These are phyloP conservation scores for Thalpophila matura DNA, from an alignment of 2,888 invertebrate species.

Conservation along the genomic window DNA sequence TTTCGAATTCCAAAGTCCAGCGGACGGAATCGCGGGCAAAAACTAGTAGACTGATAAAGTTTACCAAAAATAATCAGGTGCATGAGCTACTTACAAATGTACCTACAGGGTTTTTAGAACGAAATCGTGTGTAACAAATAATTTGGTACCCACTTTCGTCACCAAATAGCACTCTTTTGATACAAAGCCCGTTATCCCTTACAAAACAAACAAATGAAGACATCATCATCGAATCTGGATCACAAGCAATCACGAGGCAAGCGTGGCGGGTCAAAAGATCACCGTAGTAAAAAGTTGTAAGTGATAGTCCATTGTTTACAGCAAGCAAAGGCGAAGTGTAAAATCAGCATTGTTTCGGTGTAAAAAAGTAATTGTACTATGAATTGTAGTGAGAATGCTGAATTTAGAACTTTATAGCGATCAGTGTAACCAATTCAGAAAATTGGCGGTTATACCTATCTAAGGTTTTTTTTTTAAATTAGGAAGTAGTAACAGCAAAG, in stretches of 20 bases:
- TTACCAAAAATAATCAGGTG: background rate
- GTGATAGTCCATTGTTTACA: constrained; percentile 28
- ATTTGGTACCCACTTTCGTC: background rate
- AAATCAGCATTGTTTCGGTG: no score
- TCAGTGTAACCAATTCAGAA: no score
- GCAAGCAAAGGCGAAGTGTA: background rate
- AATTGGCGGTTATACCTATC: no score
- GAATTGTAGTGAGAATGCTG: no score
- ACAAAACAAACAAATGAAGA: constrained; percentile 35
- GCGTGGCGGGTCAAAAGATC: constrained; percentile 43
- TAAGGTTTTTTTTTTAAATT: no score
- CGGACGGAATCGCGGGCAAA: no score
- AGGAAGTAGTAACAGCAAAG: no score
- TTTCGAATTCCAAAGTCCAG: no score
- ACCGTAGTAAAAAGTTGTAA: constrained; percentile 33
- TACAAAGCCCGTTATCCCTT: background rate
- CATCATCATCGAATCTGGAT: background rate
- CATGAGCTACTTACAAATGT: background rate
- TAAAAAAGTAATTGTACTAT: no score
- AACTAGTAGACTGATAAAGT: no score
- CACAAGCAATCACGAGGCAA: constrained; percentile 11
- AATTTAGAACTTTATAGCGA: no score
- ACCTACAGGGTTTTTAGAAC: constrained; percentile 10
- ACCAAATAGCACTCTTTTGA: background rate
- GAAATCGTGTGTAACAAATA: background rate